Evolutionary conservation across 2,113 vertebrate genomes (phyloP), one percentile per base, ranked within the genome.

Genomic region (Planiliza haematocheilus): DNA sequence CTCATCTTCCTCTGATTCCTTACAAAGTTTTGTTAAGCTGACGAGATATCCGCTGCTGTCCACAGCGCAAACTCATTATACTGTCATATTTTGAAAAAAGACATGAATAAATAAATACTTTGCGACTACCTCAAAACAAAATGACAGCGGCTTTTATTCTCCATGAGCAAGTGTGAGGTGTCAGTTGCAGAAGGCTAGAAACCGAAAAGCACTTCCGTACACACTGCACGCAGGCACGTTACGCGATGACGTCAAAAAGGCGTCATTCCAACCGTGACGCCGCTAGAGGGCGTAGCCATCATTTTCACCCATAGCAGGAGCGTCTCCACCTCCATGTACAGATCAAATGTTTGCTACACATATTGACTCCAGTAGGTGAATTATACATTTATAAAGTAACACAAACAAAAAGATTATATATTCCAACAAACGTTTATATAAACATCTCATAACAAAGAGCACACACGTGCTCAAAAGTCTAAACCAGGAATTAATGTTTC

Each of bases 1-100:
- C 87, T 93, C 94, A 95, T 94, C 9, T 34, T 38, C 4, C 42
- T 68, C 43, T 51, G 9, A 39, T 4, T 21, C n/a, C 18, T 21
- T 38, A n/a, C 9, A 55, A 64, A 43, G 36, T 58, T 48, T 14
- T 14, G 2, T 38, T 55, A 51, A 45, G 8, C 6, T 7, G 0
- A 59, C 0, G n/a, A 43, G 3, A 0, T 48, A 9, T 10, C 10
- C 2, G 30, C 53, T 3, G 11, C 11, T 65, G 72, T 48, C 17
- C 61, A 34, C 14, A 0, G 3, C 11, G 4, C 4, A 8, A 16
- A 63, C 16, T 14, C 70, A 86, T 80, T 1, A 30, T 41, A 8
- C 1, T 49, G 8, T 39, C 50, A 75, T 36, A 0, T 30, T 30
- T 30, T 30, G 24, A 30, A 30, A 30, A 5, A n/a, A n/a, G n/a